phyloP scores from a whole-genome alignment of 2,797 vertebrate genomes.

The Danio jaintianensis region DNA sequence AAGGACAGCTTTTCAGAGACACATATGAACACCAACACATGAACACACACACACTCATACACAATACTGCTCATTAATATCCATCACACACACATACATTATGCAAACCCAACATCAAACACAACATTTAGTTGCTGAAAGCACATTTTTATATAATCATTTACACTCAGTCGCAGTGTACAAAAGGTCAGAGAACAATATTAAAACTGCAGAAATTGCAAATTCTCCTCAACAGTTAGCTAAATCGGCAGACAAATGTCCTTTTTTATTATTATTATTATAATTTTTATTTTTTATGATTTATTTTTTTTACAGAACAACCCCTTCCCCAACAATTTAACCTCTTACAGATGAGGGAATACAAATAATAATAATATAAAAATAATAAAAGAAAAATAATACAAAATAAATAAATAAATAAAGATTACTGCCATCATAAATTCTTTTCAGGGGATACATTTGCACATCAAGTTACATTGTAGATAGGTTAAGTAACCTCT shows the following conservation, averaged over 20 bases:
- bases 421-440: no score
- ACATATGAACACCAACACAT: constrained; percentile 56
- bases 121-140: background rate
- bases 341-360: no score
- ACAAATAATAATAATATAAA: no score
- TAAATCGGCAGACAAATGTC: background rate
- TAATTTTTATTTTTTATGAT: no score
- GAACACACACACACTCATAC: constrained; percentile 53
- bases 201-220: background rate
- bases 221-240: background rate
- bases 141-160: background rate
- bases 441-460: no score
- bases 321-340: no score
- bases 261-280: no score
- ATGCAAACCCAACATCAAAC: background rate
- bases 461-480: no score
- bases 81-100: constrained; percentile 32
- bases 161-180: background rate
- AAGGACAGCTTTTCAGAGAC: constrained; percentile 79
- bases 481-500: no score
- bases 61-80: constrained; percentile 73
- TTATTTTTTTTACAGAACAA: no score
- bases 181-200: background rate
- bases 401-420: no score
- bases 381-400: no score